phyloP scores from a whole-genome alignment of 2,797 vertebrate genomes.

The Momotus momota region DNA sequence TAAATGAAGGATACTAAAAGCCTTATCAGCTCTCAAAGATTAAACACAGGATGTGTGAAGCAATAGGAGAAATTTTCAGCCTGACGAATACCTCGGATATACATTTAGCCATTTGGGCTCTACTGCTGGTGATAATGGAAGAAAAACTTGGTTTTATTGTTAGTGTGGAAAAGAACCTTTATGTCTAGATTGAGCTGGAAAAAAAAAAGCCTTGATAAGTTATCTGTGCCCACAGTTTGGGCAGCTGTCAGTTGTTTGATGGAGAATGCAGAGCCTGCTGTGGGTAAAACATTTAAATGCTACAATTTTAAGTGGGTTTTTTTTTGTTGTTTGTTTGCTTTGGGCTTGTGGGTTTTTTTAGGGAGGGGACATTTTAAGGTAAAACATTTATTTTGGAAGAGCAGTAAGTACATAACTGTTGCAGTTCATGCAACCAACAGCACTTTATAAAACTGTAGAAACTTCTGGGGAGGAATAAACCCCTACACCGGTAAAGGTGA shows the following conservation, averaged over 20 bases:
- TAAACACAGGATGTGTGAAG: background rate
- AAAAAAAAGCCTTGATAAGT: background rate
- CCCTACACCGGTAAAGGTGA: no score
- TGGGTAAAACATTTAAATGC: background rate
- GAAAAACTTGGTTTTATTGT: background rate
- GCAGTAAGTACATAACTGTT: no score
- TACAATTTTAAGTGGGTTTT: background rate
- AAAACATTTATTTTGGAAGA: background rate
- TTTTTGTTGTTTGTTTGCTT: background rate
- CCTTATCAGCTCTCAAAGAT: background rate
- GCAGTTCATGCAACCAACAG: background rate
- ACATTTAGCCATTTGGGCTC: background rate
- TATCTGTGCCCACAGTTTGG: background rate
- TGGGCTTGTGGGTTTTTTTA: background rate
- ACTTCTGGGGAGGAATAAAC: background rate
- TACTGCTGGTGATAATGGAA: background rate
- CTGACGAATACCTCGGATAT: background rate
- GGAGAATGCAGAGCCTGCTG: background rate
- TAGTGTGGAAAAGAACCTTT: background rate
- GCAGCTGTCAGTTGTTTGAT: background rate
- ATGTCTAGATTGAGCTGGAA: background rate
- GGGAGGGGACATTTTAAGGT: background rate
- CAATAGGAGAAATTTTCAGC: background rate
- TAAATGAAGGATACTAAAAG: slow-evolving; percentile 2
- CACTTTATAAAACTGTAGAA: background rate